Conservation (phyloP, 1,140 invertebrate species). For the Anastrepha obliqua region DNA sequence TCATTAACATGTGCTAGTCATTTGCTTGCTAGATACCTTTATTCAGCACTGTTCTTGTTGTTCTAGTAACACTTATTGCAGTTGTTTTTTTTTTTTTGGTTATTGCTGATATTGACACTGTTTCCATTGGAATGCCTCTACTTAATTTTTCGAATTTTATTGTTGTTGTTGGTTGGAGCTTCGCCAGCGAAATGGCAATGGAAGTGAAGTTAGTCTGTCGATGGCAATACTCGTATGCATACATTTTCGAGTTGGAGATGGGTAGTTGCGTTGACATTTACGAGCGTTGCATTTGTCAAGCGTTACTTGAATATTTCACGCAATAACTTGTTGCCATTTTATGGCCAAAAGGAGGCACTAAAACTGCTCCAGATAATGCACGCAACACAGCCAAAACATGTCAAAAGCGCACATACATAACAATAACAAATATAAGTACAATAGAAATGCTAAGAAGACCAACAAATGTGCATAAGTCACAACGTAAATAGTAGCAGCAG, state of each 20-base stretch:
- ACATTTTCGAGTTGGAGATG: background rate
- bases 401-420: conserved; percentile 63
- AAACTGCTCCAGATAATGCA: conserved; percentile 29
- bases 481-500: too few relatives aligned
- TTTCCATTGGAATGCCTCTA: conserved; percentile 11
- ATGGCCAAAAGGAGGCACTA: conserved; percentile 26
- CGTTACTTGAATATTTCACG: conserved; percentile 37
- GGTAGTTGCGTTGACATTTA: conserved; percentile 4
- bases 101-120: conserved; percentile 42
- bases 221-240: background rate
- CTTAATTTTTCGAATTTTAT: conserved; percentile 7
- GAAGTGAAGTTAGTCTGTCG: background rate
- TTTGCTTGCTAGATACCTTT: background rate
- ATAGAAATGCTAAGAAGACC: background rate
- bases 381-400: conserved; percentile 20
- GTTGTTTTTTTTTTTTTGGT: background rate
- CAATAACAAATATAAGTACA: conserved; percentile 3
- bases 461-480: background rate
- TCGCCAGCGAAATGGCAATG: background rate
- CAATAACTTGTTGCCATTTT: conserved; percentile 48
- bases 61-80: background rate
- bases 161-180: background rate
- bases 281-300: conserved; percentile 40
- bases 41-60: background rate
- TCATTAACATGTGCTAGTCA: conserved; percentile 23